Base-by-base conservation (phyloP, 2,888 invertebrate species). In the Agrenia bidenticulata region DNA sequence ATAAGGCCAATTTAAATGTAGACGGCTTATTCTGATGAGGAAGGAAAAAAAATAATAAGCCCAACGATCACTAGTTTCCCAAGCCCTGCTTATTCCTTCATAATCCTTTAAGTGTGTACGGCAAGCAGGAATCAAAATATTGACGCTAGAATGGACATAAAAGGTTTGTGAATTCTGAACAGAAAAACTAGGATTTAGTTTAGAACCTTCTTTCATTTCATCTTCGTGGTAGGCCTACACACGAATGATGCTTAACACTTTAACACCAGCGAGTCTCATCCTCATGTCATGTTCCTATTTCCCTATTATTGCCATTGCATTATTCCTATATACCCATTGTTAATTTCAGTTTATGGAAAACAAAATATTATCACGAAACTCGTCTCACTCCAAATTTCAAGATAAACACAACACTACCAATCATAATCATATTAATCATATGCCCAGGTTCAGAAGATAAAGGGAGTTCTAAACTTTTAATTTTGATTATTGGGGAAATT, bases 51-150 rank as follows among this genome's bases (percentile, higher is more conserved):
- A 45, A 45, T 15, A 45, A 45, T 45, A 45, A 45, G 45, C 45
- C 15, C 45, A 45, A 45, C 9, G 45, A 45, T 45, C 19, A 45
- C 9, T 45, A 45, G 15, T 45, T 45, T 45, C 5, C 45, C 15
- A 15, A 17, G 15, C 45, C n/a, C 45, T 45, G n/a, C 15, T 45
- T 45, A 45, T 45, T 45, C n/a, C 45, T 23, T 13, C 51, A 21
- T 72, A 72, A 69, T 72, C 67, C 62, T 17, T 63, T 53, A 68
- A 73, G 73, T 73, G 70, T 70, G 70, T 73, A 68, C 65, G 49
- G 63, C 64, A 58, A 63, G 68, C 32, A 70, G 64, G 65, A 70
- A 73, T 73, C 73, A 73, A 64, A 73, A 73, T 73, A 73, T 73
- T 73, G 70, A 73, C 70, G 70, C 55, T 49, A 56, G 61, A 24